Evolutionary conservation across 2,888 invertebrate genomes (phyloP), one percentile per base, ranked within the genome.

Genomic region (Petrolisthes cinctipes): DNA sequence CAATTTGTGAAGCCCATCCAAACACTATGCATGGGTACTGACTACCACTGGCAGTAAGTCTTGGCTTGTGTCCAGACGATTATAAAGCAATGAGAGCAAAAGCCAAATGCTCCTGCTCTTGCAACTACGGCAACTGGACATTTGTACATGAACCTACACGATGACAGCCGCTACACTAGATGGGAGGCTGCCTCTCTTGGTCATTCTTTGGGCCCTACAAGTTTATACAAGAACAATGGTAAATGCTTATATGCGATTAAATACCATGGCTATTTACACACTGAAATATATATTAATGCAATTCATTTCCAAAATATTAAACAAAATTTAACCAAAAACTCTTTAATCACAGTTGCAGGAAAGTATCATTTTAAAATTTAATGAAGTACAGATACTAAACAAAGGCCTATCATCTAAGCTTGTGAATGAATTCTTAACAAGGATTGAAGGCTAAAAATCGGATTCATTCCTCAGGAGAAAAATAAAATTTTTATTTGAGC

Each of bases 221-320:
- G 88, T 88, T 88, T 88, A 88, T 88, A 88, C 88, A 88, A 88
- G 88, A 85, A 88, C 88, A 88, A 82, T 85, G 76, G 88, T 88
- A 88, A 88, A 88, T 88, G 88, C 85, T 85, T 85, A 88, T 85
- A 88, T 66, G 88, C 76, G 88, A 82, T 88, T 88, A 88, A 85
- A 88, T 88, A 88, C 80, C 87, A 61, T 85, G 85, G 82, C 88
- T 88, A 88, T 88, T 85, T 88, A 88, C 88, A 88, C 78, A 85
- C 85, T 82, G 82, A 88, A 82, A 85, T 85, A 88, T 84, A 85
- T 84, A 87, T 84, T 73, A 71, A 84, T 81, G 82, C 80, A 85
- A 88, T 76, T 88, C 82, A 85, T 85, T 61, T 85, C 71, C 53
- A 79, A 86, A 61, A 75, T 61, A 61, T 76, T 20, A 75, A 85